A percentile compares a stretch with the other conserved stretches of the same genome.
Conservation (phyloP, 1,140 invertebrate species). For the Brachionus paranguensis region DNA sequence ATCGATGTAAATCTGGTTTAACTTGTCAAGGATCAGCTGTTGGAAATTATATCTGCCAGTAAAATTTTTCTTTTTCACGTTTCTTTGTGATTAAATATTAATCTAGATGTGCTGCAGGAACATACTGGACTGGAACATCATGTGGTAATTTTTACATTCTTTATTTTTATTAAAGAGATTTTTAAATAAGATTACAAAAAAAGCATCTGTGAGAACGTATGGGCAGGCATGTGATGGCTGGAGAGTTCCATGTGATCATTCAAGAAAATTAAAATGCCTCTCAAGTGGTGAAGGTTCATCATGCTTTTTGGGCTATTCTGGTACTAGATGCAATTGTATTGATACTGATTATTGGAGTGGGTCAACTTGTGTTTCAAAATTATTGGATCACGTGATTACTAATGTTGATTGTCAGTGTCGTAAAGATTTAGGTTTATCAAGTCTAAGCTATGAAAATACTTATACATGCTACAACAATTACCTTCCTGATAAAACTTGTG, state of each 20-base stretch:
- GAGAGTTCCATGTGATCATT: conserved; percentile 18
- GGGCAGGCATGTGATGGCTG: background rate
- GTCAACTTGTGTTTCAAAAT: background rate
- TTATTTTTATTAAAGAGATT: background rate
- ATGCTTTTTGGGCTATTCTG: background rate
- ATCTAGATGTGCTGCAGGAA: background rate
- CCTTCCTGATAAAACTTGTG: background rate
- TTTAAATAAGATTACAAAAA: background rate
- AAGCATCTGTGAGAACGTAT: background rate
- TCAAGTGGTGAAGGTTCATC: background rate
- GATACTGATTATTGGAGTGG: conserved; percentile 21
- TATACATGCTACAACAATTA: background rate
- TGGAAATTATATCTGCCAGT: background rate
- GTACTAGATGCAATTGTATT: background rate
- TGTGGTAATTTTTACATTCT: background rate
- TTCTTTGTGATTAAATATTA: background rate
- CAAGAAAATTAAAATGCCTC: background rate
- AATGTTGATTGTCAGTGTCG: background rate
- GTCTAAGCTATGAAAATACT: background rate
- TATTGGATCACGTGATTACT: background rate
- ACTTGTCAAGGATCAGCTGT: background rate
- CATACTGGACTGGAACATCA: background rate
- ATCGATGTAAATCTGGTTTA: background rate
- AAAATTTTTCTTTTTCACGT: background rate
- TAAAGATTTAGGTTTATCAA: background rate